Conservation (phyloP, 2,797 vertebrate genomes). For the Notolepis coatsorum region DNA sequence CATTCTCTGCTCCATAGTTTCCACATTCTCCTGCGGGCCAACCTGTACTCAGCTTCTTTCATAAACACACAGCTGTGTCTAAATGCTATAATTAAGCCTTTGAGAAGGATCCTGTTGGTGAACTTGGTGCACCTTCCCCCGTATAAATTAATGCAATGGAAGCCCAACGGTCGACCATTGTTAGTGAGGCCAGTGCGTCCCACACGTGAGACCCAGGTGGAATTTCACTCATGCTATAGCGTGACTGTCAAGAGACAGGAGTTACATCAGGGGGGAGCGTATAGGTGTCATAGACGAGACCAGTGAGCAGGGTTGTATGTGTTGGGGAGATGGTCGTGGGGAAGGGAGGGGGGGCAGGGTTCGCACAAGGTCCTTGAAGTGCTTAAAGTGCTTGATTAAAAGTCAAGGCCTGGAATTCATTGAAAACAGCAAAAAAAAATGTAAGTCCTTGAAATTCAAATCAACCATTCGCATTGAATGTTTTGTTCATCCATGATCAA, state of each 20-base stretch:
- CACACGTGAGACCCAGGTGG: slow-evolving; percentile 36
- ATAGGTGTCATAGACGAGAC: slow-evolving; percentile 12
- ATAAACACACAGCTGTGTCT: slow-evolving; percentile 15
- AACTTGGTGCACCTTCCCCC: slow-evolving; percentile 31
- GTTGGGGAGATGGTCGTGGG: not conserved
- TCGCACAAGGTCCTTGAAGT: no score
- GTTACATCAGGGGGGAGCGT: not conserved
- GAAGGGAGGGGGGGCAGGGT: not conserved
- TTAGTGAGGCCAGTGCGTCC: slow-evolving; percentile 34
- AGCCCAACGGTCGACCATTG: slow-evolving; percentile 28
- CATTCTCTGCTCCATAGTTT: no score
- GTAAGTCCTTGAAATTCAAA: not conserved
- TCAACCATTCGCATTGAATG: no score
- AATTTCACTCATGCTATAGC: slow-evolving; percentile 50
- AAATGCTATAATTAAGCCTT: slow-evolving; percentile 38
- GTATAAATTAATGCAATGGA: slow-evolving; percentile 23
- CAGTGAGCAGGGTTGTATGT: slow-evolving; percentile 6
- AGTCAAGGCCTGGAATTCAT: no score
- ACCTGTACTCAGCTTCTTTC: not conserved
- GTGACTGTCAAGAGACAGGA: not conserved
- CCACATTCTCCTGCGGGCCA: not conserved
- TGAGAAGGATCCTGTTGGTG: slow-evolving; percentile 32
- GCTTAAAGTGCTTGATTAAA: no score
- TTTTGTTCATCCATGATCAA: no score
- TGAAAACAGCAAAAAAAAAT: no score